Evolutionary conservation across 64 coral and sea anemone species (phyloP).

Genomic region (Pocillopora damicornis): DNA sequence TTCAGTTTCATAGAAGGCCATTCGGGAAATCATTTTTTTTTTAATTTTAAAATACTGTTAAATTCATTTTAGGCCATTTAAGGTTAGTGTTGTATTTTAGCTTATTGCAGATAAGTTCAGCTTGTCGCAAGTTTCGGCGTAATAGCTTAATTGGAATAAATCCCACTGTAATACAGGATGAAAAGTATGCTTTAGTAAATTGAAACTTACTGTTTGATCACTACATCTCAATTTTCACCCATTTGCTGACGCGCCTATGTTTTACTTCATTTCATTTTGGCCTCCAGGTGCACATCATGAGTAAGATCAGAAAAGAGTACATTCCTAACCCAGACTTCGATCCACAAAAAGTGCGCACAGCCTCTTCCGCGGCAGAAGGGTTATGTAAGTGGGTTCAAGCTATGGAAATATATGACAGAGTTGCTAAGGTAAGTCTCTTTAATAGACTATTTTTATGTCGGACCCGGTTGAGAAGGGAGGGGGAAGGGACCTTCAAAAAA

Average conservation of each 20-base stretch:
- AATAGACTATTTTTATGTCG: background rate
- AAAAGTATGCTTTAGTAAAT: too few species aligned
- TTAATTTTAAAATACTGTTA: too few species aligned
- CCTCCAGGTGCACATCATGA: slow-evolving; percentile 86
- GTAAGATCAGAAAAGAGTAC: slow-evolving; percentile 97
- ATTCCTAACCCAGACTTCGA: slow-evolving; percentile 98
- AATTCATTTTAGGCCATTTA: too few species aligned
- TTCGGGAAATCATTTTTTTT: too few species aligned
- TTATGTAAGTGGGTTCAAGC: slow-evolving; percentile 97
- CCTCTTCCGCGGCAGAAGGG: slow-evolving; percentile 95
- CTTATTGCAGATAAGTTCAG: too few species aligned
- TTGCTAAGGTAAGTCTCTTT: slow-evolving; percentile 75
- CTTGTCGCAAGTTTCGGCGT: too few species aligned
- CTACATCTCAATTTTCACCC: background rate
- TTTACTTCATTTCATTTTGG: background rate
- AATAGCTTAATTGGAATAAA: too few species aligned
- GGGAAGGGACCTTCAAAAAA: too few species aligned
- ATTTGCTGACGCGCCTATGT: too few species aligned
- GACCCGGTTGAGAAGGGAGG: background rate
- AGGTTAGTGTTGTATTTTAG: too few species aligned
- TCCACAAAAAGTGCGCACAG: slow-evolving; percentile 87
- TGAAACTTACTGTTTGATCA: background rate
- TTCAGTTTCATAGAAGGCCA: too few species aligned
- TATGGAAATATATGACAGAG: slow-evolving; percentile 97
- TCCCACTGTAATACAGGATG: too few species aligned